These are phyloP conservation scores for Myopa testacea DNA, from an alignment of 2,888 invertebrate genomes.

Conservation along the genomic window DNA sequence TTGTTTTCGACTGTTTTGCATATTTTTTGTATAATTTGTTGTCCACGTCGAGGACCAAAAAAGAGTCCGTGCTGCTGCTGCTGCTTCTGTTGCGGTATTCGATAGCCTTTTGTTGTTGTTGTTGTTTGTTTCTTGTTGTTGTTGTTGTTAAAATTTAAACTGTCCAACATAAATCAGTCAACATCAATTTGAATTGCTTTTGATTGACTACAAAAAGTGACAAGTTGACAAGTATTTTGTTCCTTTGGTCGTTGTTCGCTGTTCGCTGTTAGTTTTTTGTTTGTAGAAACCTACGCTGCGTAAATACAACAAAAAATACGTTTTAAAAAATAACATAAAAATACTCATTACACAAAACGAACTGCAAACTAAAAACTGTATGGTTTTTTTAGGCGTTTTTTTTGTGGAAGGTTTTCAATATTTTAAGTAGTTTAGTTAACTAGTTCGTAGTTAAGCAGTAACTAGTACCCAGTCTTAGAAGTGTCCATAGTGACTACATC, in stretches of 20 bases:
- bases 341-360: too few relatives aligned
- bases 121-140: not conserved
- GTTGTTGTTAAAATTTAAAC: conserved; percentile 37
- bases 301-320: too few relatives aligned
- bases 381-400: too few relatives aligned
- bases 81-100: not conserved
- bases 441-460: too few relatives aligned
- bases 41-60: too few relatives aligned
- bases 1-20: conserved; percentile 1
- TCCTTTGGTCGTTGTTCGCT: conserved; percentile 29
- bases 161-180: conserved; percentile 54
- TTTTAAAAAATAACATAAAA: not conserved
- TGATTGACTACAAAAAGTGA: conserved; percentile 51
- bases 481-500: not conserved
- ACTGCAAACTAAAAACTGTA: too few relatives aligned
- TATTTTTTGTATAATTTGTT: not conserved
- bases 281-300: not conserved
- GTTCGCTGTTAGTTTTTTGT: conserved; percentile 52
- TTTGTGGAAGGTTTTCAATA: too few relatives aligned
- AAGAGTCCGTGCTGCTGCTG: not conserved
- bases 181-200: conserved; percentile 47
- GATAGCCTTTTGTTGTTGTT: not conserved
- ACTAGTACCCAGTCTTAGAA: too few relatives aligned
- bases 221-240: conserved; percentile 44
- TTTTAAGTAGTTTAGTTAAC: too few relatives aligned